A percentile compares a stretch with the other conserved stretches of the same genome.
phyloP scores from a whole-genome alignment of 2,113 vertebrate species.

The Alaudala cheleensis region DNA sequence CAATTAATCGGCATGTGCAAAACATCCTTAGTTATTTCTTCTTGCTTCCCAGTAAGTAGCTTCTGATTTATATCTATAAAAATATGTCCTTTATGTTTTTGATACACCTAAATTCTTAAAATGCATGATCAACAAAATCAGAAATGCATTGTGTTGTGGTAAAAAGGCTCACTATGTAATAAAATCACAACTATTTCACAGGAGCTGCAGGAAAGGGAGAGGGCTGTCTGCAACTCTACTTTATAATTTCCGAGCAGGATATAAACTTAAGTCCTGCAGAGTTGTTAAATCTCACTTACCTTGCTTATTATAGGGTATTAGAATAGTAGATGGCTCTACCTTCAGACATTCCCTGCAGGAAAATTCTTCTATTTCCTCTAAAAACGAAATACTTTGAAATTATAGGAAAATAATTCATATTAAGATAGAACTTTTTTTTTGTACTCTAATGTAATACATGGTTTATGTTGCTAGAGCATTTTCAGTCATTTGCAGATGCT shows the following conservation, averaged over 20 bases:
- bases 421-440: background rate
- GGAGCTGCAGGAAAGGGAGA: slow-evolving; percentile 11
- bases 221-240: background rate
- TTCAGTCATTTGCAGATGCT: background rate
- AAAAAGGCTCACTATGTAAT: slow-evolving; percentile 38
- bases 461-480: background rate
- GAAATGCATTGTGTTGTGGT: background rate
- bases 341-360: slow-evolving; percentile 30
- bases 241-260: slow-evolving; percentile 63
- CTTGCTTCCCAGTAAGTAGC: background rate
- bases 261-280: slow-evolving; percentile 56
- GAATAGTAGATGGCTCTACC: slow-evolving; percentile 43
- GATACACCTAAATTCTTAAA: background rate
- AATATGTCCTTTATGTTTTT: background rate
- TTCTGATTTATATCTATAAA: background rate
- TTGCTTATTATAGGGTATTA: slow-evolving; percentile 66
- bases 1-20: background rate
- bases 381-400: slow-evolving; percentile 11
- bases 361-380: slow-evolving; percentile 15
- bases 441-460: background rate
- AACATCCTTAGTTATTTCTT: background rate
- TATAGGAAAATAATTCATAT: background rate
- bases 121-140: background rate
- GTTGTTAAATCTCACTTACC: slow-evolving; percentile 66
- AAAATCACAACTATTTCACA: slow-evolving; percentile 13